phyloP scores from a whole-genome alignment of 2,888 invertebrate genomes.

The Heteropelma amictum region DNA sequence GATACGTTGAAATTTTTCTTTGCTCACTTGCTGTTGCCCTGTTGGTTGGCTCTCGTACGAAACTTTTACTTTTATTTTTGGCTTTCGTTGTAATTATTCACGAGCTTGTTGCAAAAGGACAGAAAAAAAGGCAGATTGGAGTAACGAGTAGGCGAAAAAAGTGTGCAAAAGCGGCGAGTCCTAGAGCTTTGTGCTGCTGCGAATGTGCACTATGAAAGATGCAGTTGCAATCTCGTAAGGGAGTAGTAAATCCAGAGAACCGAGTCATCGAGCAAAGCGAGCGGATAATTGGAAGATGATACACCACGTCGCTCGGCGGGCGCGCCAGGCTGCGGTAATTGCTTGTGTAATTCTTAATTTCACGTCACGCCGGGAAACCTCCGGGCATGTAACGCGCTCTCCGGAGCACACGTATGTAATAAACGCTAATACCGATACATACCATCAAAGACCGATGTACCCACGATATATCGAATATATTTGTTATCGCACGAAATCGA shows the following conservation, averaged over 20 bases:
- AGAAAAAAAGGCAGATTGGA: background rate
- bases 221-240: constrained; percentile 43
- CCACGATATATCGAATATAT: background rate
- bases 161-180: constrained; percentile 18
- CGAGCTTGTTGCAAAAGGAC: constrained; percentile 17
- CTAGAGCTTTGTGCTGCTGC: constrained; percentile 20
- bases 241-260: constrained; percentile 53
- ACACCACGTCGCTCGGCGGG: constrained; percentile 71
- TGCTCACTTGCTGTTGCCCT: background rate
- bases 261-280: constrained; percentile 63
- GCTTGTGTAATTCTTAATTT: constrained; percentile 76
- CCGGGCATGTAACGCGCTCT: constrained; percentile 53
- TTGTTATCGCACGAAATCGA: background rate
- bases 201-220: constrained; percentile 21
- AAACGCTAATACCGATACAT: constrained; percentile 18
- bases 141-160: background rate
- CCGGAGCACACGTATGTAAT: constrained; percentile 28
- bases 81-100: constrained; percentile 41
- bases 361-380: constrained; percentile 73
- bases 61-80: background rate
- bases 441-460: background rate
- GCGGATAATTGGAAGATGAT: constrained; percentile 74
- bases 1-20: too few relatives aligned
- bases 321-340: constrained; percentile 71
- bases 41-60: background rate